These are phyloP conservation scores for Fragum fragum DNA, from an alignment of 2,888 invertebrate genomes.

Conservation along the genomic window DNA sequence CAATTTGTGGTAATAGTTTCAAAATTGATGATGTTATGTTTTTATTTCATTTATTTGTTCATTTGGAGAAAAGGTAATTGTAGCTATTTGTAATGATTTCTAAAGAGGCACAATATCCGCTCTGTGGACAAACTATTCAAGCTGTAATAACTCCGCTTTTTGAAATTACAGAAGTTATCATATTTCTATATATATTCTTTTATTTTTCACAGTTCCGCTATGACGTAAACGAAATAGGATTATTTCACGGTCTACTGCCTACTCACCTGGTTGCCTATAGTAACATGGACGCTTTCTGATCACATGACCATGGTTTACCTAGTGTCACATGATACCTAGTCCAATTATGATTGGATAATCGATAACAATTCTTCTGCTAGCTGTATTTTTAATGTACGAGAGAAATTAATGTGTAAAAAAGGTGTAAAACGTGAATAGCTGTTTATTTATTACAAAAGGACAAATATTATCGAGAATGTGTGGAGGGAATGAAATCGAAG, in stretches of 20 bases:
- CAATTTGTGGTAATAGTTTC: too few species aligned
- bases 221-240: not conserved
- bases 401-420: not conserved
- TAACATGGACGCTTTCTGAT: conserved; percentile 17
- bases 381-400: conserved; percentile 2
- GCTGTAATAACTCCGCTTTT: too few species aligned
- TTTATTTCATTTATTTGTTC: too few species aligned
- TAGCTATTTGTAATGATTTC: too few species aligned
- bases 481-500: conserved; percentile 38
- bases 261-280: conserved; percentile 6
- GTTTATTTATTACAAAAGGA: not conserved
- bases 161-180: too few species aligned
- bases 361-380: not conserved
- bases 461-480: conserved; percentile 20
- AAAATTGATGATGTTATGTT: too few species aligned
- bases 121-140: too few species aligned
- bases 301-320: conserved; percentile 19
- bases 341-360: conserved; percentile 18
- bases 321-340: conserved; percentile 1
- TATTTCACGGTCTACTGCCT: not conserved
- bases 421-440: not conserved
- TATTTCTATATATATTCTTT: not conserved
- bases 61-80: too few species aligned
- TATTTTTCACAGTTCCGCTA: not conserved
- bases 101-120: too few species aligned